Conservation (phyloP, 2,888 invertebrate species). For the Drosophila monieri region DNA sequence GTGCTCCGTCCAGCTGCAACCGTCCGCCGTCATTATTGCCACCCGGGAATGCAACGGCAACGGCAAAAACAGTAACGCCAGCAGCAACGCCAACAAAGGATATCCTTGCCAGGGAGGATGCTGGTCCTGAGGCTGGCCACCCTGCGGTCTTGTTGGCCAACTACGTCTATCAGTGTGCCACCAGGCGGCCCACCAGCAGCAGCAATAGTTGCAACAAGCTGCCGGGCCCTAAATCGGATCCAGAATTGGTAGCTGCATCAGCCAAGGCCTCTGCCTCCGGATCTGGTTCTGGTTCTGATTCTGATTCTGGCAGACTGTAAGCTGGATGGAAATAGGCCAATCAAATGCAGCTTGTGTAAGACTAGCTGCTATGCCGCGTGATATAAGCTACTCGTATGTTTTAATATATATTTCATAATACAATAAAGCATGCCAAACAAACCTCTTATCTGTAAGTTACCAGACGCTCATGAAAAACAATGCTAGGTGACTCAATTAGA, state of each 20-base stretch:
- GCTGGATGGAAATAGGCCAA: neutral
- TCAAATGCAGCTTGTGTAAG: neutral
- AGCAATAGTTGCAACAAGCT: constrained; percentile 16
- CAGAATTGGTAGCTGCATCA: constrained; percentile 1
- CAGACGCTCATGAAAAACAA: neutral
- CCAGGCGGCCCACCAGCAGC: constrained; percentile 17
- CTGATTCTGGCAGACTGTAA: constrained; percentile 17
- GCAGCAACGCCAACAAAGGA: neutral
- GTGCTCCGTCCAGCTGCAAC: constrained; percentile 38
- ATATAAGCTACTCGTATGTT: neutral
- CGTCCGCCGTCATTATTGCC: constrained; percentile 29
- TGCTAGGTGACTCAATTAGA: neutral
- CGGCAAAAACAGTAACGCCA: neutral
- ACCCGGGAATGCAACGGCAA: constrained; percentile 5
- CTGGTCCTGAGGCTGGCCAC: neutral
- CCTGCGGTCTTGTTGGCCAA: constrained; percentile 39
- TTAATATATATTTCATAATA: constrained; percentile 7
- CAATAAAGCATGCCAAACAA: constrained; percentile 14
- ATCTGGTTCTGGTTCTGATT: neutral
- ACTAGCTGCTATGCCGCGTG: constrained; percentile 6
- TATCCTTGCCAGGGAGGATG: constrained; percentile 7
- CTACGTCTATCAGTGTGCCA: constrained; percentile 58
- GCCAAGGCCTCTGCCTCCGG: neutral
- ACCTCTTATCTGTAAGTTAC: neutral
- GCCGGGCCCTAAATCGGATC: constrained; percentile 8